Conservation (phyloP, 1,140 invertebrate genomes). For the Papilio machaon region DNA sequence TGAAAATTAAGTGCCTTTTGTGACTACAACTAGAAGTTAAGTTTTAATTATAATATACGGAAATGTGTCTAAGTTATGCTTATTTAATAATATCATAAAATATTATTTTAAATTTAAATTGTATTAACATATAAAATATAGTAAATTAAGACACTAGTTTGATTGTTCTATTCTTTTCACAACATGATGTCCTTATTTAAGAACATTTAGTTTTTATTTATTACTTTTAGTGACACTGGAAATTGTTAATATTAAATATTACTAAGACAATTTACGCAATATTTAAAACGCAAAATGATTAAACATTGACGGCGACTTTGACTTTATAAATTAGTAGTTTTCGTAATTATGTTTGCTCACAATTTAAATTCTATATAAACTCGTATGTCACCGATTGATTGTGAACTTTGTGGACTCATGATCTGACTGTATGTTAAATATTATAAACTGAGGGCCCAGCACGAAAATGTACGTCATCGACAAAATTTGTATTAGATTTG, state of each 20-base stretch:
- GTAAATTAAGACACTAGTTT: slow-evolving; percentile 7
- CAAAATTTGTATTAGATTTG: too few species aligned
- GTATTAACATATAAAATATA: slow-evolving; percentile 11
- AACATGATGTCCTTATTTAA: slow-evolving; percentile 21
- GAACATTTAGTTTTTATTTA: slow-evolving; percentile 21
- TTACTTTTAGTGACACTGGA: neutral
- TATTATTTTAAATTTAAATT: neutral
- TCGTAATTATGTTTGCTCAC: neutral
- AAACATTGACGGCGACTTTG: neutral
- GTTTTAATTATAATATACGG: neutral
- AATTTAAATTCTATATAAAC: neutral
- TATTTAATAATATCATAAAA: neutral
- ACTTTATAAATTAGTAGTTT: neutral
- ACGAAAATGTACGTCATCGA: too few species aligned
- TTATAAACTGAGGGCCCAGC: too few species aligned
- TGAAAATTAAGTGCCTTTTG: neutral
- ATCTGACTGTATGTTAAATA: too few species aligned
- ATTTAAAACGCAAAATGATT: neutral
- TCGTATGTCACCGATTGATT: neutral
- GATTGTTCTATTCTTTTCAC: slow-evolving; percentile 16
- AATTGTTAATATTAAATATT: neutral
- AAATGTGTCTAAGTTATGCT: neutral
- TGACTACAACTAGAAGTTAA: neutral
- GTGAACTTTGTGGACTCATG: too few species aligned
- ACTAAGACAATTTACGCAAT: neutral